These are phyloP conservation scores for Galago senegalensis DNA, from an alignment of 2,797 vertebrate species.

Conservation along the genomic window DNA sequence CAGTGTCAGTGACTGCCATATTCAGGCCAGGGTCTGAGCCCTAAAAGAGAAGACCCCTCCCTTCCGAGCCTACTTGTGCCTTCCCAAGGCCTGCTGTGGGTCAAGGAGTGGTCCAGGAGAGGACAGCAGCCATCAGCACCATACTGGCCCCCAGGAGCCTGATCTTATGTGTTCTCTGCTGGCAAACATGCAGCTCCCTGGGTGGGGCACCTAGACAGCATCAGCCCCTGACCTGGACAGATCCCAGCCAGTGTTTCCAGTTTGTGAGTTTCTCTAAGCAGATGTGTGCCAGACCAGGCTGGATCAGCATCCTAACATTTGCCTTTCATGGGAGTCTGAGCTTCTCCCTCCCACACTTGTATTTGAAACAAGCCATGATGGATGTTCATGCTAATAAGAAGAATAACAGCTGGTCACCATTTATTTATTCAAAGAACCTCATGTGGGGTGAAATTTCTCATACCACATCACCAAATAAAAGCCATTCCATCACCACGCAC, in stretches of 20 bases:
- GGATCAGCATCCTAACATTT: constrained; percentile 26
- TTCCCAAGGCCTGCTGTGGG: not conserved
- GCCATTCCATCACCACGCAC: not conserved
- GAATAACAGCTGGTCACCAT: constrained; percentile 82
- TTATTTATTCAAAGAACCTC: constrained; percentile 72
- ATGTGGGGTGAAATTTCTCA: not conserved
- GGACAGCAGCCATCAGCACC: not conserved
- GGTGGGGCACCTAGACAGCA: not conserved
- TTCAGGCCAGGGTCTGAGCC: not conserved
- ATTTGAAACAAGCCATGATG: constrained; percentile 83
- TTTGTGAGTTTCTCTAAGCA: constrained; percentile 14
- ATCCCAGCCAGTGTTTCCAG: not conserved
- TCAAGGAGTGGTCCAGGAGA: not conserved
- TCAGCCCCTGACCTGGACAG: not conserved
- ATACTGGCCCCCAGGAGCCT: not conserved
- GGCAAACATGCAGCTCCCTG: not conserved
- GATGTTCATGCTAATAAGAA: constrained; percentile 75
- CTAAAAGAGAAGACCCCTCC: not conserved
- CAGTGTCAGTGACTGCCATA: not conserved
- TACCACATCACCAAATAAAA: not conserved
- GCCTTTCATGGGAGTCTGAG: constrained; percentile 79
- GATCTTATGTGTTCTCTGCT: not conserved
- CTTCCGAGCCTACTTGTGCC: not conserved
- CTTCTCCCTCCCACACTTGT: constrained; percentile 73
- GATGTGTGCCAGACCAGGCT: constrained; percentile 49